phyloP scores from a whole-genome alignment of 2,888 invertebrate genomes.

The Tolmerus cingulatus region DNA sequence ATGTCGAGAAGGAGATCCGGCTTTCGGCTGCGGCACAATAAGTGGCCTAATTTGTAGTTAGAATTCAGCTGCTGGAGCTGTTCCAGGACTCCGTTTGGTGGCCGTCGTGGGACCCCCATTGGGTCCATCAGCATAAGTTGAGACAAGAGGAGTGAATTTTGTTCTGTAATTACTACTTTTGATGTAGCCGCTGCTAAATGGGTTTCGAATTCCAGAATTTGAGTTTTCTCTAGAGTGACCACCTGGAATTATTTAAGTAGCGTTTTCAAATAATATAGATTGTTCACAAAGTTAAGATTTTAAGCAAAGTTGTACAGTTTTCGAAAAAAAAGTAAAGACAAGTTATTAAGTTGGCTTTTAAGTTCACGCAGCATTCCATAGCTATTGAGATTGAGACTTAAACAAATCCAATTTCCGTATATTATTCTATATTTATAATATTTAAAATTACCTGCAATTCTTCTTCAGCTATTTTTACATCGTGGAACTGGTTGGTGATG shows the following conservation, averaged over 20 bases:
- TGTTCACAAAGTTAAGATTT: not conserved
- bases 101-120: conserved; percentile 80
- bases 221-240: conserved; percentile 75
- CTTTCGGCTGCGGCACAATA: conserved; percentile 85
- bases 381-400: too few relatives aligned
- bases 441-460: conserved; percentile 67
- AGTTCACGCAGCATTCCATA: too few relatives aligned
- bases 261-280: not conserved
- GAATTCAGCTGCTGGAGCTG: conserved; percentile 80
- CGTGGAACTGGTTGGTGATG: conserved; percentile 79
- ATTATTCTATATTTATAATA: not conserved
- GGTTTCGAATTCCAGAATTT: conserved; percentile 87
- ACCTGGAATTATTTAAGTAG: conserved; percentile 58
- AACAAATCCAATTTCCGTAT: not conserved
- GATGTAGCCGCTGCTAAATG: conserved; percentile 91
- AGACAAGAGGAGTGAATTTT: conserved; percentile 83
- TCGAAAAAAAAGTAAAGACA: too few relatives aligned
- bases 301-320: too few relatives aligned
- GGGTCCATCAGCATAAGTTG: conserved; percentile 89
- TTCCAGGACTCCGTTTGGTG: conserved; percentile 80
- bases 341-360: too few relatives aligned
- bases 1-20: conserved; percentile 93
- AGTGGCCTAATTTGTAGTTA: conserved; percentile 83
- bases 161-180: conserved; percentile 88
- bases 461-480: conserved; percentile 69